These are phyloP conservation scores for Allophyes oxyacanthae DNA, from an alignment of 2,888 invertebrate species.

Conservation along the genomic window DNA sequence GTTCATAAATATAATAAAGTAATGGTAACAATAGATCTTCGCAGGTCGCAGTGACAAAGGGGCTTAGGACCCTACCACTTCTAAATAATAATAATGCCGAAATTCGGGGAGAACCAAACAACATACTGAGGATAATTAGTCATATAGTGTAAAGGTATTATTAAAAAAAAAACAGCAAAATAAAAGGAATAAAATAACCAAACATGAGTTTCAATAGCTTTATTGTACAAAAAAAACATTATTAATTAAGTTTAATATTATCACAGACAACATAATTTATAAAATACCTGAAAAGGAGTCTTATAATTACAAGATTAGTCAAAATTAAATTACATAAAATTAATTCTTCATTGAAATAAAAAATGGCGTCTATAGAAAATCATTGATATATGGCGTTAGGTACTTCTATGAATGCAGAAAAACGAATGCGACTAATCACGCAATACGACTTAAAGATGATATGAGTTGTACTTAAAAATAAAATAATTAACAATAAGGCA, in stretches of 20 bases:
- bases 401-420: slow-evolving; percentile 11
- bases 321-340: slow-evolving; percentile 37
- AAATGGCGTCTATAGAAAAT: slow-evolving; percentile 37
- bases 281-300: slow-evolving; percentile 58
- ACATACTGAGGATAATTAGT: slow-evolving; percentile 18
- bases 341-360: slow-evolving; percentile 26
- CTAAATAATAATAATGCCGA: no score
- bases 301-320: slow-evolving; percentile 49
- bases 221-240: slow-evolving; percentile 63
- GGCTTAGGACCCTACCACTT: no score
- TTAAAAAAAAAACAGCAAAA: slow-evolving; percentile 53
- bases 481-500: neutral
- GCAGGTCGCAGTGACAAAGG: no score
- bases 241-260: slow-evolving; percentile 73
- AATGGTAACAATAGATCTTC: no score
- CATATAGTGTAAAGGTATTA: neutral
- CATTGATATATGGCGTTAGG: slow-evolving; percentile 31
- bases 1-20: no score
- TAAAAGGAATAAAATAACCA: slow-evolving; percentile 72
- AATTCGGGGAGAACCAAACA: slow-evolving; percentile 28
- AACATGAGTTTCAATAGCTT: slow-evolving; percentile 66
- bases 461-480: slow-evolving; percentile 3
- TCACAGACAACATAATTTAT: slow-evolving; percentile 83
- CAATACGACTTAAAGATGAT: neutral
- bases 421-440: neutral